These are phyloP conservation scores for Alosa sapidissima DNA, from an alignment of 2,797 vertebrate species.

Conservation along the genomic window DNA sequence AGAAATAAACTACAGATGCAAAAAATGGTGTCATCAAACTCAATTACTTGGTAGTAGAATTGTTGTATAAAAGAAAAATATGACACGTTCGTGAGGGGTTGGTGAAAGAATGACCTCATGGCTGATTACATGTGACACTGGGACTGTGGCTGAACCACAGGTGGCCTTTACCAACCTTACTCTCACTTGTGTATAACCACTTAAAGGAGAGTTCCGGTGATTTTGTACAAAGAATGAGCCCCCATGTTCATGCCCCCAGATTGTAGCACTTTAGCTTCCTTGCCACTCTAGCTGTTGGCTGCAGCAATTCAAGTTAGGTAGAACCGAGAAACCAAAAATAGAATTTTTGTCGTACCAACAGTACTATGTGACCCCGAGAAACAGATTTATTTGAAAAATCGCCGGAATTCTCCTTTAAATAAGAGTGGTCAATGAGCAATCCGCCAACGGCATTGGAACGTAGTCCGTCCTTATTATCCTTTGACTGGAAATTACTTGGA, in stretches of 20 bases:
- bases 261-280: too few relatives aligned
- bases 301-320: too few relatives aligned
- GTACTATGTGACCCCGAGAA: too few relatives aligned
- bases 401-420: not conserved
- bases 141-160: not conserved
- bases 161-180: not conserved
- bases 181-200: not conserved
- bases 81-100: not conserved
- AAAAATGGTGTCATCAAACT: too few relatives aligned
- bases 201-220: not conserved
- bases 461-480: not conserved
- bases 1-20: too few relatives aligned
- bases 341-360: too few relatives aligned
- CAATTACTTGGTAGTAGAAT: too few relatives aligned
- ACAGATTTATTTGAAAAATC: not conserved
- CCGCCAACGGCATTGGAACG: not conserved
- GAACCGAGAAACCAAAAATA: too few relatives aligned
- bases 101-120: not conserved
- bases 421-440: not conserved
- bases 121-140: not conserved
- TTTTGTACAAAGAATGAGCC: too few relatives aligned
- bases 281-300: too few relatives aligned
- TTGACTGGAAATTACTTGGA: slow-evolving; percentile 17
- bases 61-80: too few relatives aligned
- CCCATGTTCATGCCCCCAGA: too few relatives aligned